phyloP scores from a whole-genome alignment of 2,113 vertebrate species.

The Phylloscopus trochilus region DNA sequence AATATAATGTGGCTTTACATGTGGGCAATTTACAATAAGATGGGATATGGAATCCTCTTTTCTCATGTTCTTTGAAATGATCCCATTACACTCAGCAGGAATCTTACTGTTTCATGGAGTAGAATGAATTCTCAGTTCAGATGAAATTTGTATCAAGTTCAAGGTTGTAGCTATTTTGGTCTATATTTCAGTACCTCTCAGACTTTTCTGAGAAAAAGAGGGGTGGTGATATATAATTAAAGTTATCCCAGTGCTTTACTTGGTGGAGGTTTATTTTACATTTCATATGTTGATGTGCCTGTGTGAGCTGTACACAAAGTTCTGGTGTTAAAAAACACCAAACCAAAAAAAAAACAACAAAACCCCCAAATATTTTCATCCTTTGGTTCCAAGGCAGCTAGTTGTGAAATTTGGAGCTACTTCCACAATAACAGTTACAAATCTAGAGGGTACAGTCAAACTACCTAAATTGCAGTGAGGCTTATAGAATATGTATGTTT shows the following conservation, averaged over 20 bases:
- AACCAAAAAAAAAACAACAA: no score
- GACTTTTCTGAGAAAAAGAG: neutral
- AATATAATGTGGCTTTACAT: neutral
- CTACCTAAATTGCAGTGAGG: neutral
- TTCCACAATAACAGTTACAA: neutral
- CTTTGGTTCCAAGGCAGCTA: neutral
- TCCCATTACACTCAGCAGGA: neutral
- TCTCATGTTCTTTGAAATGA: neutral
- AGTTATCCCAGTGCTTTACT: neutral
- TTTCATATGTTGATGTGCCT: neutral
- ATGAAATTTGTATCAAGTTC: neutral
- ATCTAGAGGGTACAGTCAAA: neutral
- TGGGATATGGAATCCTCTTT: neutral
- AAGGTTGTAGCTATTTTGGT: neutral
- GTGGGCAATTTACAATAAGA: neutral
- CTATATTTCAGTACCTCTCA: neutral
- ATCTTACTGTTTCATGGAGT: neutral
- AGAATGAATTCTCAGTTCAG: neutral
- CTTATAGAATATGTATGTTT: rapidly evolving
- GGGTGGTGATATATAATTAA: neutral
- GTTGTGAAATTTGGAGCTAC: neutral
- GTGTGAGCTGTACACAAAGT: neutral
- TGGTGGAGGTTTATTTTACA: neutral
- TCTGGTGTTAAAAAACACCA: neutral
- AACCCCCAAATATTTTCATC: neutral